Conservation (phyloP, 2,797 vertebrate species). For the Eutrigla gurnardus region DNA sequence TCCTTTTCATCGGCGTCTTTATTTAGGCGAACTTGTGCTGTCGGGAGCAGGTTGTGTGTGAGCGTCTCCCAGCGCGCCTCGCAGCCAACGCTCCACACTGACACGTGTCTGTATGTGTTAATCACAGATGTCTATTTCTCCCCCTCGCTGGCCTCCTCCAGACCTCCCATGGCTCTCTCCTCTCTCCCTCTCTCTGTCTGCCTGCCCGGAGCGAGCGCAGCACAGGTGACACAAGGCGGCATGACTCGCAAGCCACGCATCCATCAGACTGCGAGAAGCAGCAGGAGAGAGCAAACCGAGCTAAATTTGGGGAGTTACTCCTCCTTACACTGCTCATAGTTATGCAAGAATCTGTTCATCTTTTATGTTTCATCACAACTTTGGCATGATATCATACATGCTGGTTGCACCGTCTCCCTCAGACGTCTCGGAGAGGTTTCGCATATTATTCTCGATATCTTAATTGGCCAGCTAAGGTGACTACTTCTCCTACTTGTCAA, state of each 20-base stretch:
- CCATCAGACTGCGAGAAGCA: conserved; percentile 61
- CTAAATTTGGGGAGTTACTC: conserved; percentile 70
- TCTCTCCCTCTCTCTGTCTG: conserved; percentile 44
- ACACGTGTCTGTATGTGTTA: conserved; percentile 76
- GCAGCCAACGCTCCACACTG: conserved; percentile 55
- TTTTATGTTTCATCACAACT: conserved; percentile 44
- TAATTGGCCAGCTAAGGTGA: conserved; percentile 36
- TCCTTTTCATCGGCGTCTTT: conserved; percentile 47
- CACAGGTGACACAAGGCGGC: conserved; percentile 75
- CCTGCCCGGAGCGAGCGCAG: conserved; percentile 52
- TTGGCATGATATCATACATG: conserved; percentile 24
- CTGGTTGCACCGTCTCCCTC: conserved; percentile 13
- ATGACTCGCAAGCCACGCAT: conserved; percentile 65
- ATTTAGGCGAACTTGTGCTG: conserved; percentile 57
- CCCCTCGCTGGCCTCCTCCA: conserved; percentile 62
- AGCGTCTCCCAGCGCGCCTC: conserved; percentile 60
- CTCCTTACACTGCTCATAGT: conserved; percentile 60
- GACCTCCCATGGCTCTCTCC: conserved; percentile 70
- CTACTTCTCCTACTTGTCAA: conserved; percentile 38
- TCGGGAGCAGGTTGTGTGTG: conserved; percentile 70
- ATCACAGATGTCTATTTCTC: conserved; percentile 77
- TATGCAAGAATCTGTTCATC: conserved; percentile 52
- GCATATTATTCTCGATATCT: conserved; percentile 35
- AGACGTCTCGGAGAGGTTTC: conserved; percentile 23
- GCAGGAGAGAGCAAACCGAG: conserved; percentile 61